Conservation (phyloP, 1,140 invertebrate species). For the Lamellibrachia luymesi region DNA sequence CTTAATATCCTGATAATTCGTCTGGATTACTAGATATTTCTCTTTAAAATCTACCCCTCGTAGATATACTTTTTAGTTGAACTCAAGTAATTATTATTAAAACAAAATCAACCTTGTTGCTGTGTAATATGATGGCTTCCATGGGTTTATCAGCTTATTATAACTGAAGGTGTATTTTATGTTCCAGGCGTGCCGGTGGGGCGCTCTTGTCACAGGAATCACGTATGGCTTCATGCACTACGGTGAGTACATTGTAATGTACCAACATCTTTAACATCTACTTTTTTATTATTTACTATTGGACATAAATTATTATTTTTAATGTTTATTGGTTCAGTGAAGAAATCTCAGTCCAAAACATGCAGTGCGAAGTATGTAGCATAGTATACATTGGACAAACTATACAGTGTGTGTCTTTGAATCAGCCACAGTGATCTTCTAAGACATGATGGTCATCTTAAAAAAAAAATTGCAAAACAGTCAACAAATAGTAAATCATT, state of each 20-base stretch:
- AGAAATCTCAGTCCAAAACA: background rate
- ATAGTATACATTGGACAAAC: background rate
- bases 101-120: no score
- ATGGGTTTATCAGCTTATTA: background rate
- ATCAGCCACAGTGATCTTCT: no score
- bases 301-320: background rate
- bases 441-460: no score
- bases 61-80: no score
- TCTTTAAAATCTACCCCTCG: no score
- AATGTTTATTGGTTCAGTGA: background rate
- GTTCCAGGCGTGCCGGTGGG: conserved; percentile 20
- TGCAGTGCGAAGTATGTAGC: background rate
- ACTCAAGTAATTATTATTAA: background rate
- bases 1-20: no score
- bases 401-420: background rate
- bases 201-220: conserved; percentile 14
- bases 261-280: background rate
- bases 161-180: background rate
- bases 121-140: no score
- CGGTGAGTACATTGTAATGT: conserved; percentile 12
- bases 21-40: no score
- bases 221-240: conserved; percentile 10
- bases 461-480: no score
- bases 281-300: no score
- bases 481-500: no score